phyloP scores from a whole-genome alignment of 2,888 invertebrate species.

The Slavum lentiscoides region DNA sequence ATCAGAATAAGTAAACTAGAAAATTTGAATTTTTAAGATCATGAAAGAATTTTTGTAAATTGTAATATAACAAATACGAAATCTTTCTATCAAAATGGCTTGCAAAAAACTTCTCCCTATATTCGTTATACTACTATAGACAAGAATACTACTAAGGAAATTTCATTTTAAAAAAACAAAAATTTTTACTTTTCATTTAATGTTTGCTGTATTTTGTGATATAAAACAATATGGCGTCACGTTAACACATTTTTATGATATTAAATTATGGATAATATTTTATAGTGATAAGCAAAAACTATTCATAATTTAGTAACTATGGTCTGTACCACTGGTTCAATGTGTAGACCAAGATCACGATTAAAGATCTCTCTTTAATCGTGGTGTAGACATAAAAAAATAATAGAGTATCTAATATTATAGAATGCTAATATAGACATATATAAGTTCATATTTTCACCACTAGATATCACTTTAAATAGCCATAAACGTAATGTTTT shows the following conservation, averaged over 20 bases:
- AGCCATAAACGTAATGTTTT: too few species aligned
- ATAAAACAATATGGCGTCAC: slow-evolving; percentile 49
- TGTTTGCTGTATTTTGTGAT: slow-evolving; percentile 27
- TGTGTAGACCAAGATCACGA: too few species aligned
- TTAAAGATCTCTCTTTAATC: too few species aligned
- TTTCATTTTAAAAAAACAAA: slow-evolving; percentile 23
- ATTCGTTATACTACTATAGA: not conserved
- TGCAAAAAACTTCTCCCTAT: not conserved
- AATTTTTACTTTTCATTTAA: slow-evolving; percentile 23
- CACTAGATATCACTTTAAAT: not conserved
- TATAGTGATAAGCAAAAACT: not conserved
- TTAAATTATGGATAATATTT: not conserved
- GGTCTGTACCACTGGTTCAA: too few species aligned
- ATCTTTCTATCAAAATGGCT: not conserved
- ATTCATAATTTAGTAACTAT: too few species aligned
- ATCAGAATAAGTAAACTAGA: not conserved
- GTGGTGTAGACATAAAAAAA: too few species aligned
- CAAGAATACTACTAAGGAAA: not conserved
- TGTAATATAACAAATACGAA: not conserved
- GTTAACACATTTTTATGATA: slow-evolving; percentile 18
- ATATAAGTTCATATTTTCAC: not conserved
- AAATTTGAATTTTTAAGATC: not conserved
- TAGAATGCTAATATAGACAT: too few species aligned
- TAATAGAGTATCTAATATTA: too few species aligned
- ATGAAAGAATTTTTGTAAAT: not conserved